Conservation (phyloP, 2,797 vertebrate genomes). For the Nyctalus aviator region DNA sequence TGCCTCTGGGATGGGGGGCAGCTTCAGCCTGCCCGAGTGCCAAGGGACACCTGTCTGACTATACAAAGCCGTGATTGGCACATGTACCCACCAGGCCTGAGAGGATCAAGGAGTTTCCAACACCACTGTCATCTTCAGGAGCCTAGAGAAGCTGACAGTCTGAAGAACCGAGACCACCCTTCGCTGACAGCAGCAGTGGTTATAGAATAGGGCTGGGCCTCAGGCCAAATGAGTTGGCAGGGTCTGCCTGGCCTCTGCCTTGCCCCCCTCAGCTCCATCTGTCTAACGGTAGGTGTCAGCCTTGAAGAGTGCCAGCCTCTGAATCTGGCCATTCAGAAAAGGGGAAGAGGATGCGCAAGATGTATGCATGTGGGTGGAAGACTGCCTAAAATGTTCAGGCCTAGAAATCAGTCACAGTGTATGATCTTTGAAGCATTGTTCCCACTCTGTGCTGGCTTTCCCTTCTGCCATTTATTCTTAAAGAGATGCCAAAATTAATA, state of each 20-base stretch:
- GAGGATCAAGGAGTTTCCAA: background rate
- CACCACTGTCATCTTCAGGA: constrained; percentile 48
- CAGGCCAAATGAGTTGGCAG: constrained; percentile 80
- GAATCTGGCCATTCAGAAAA: constrained; percentile 64
- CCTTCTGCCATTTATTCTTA: constrained; percentile 23
- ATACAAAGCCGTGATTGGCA: constrained; percentile 22
- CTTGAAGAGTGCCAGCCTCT: constrained; percentile 68
- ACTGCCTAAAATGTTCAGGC: constrained; percentile 2
- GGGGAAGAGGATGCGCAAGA: constrained; percentile 34
- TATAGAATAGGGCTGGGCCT: constrained; percentile 65
- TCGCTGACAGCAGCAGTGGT: constrained; percentile 37
- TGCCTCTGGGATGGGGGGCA: background rate
- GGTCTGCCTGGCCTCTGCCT: constrained; percentile 77
- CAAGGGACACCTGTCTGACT: constrained; percentile 14
- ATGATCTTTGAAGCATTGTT: background rate
- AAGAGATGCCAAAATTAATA: constrained; percentile 29
- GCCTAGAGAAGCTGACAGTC: constrained; percentile 7
- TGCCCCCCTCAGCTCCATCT: constrained; percentile 76
- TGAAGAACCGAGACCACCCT: background rate
- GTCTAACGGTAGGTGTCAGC: constrained; percentile 75
- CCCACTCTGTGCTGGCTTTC: background rate
- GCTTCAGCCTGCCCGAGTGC: background rate
- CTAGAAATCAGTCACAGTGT: background rate
- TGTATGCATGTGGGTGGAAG: constrained; percentile 14
- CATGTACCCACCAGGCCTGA: background rate